Conservation (phyloP, 2,888 invertebrate genomes). For the Tenthredo notha region DNA sequence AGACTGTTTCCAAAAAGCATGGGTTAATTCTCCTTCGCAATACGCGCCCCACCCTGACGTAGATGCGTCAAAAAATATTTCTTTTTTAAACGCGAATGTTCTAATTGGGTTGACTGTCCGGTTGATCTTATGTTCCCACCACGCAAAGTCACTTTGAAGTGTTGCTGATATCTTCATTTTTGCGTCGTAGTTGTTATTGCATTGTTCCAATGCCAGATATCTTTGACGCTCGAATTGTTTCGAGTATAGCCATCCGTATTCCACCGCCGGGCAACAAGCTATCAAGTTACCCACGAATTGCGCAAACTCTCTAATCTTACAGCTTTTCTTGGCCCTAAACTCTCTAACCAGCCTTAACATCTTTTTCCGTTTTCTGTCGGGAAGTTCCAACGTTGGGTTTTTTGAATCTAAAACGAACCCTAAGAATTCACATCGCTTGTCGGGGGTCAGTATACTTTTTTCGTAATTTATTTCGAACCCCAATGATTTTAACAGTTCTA, state of each 20-base stretch:
- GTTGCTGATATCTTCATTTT: constrained; percentile 32
- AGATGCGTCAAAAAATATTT: constrained; percentile 59
- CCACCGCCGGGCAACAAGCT: constrained; percentile 58
- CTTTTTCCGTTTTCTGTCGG: constrained; percentile 33
- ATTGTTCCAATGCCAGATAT: constrained; percentile 50
- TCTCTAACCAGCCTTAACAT: background rate
- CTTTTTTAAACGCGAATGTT: constrained; percentile 4
- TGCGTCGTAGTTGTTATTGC: constrained; percentile 51
- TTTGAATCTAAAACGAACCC: constrained; percentile 11
- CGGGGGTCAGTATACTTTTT: constrained; percentile 50
- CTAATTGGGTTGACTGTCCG: constrained; percentile 47
- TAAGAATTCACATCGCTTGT: constrained; percentile 38
- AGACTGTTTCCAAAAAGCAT: constrained; percentile 52
- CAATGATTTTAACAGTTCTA: constrained; percentile 23
- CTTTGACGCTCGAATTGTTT: constrained; percentile 59
- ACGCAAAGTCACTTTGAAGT: constrained; percentile 39
- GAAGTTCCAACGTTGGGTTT: constrained; percentile 34
- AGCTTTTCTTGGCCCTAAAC: background rate
- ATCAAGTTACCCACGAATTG: constrained; percentile 52
- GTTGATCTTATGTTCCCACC: constrained; percentile 49
- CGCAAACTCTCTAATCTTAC: constrained; percentile 55
- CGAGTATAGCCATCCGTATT: constrained; percentile 59
- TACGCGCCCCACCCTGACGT: constrained; percentile 55
- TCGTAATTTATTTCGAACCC: constrained; percentile 54
- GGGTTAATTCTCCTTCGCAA: constrained; percentile 38